Evolutionary conservation across 92 coral and sea anemone genomes (phyloP).

Genomic region (Zoanthus solanderi): DNA sequence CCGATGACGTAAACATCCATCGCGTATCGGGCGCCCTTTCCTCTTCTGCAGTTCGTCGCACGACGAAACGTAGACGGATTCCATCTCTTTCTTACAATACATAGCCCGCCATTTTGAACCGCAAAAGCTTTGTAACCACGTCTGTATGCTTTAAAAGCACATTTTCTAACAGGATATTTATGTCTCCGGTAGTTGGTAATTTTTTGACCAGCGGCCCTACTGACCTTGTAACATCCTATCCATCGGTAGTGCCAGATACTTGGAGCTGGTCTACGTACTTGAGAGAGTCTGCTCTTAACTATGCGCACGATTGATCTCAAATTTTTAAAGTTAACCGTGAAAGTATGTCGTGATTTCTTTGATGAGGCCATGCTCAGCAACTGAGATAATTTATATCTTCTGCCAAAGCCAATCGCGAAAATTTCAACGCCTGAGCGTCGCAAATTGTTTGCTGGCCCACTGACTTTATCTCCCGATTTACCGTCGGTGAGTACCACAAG

Average conservation of each 20-base stretch:
- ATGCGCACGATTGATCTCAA: conserved; percentile 63
- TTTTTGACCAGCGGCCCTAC: conserved; percentile 55
- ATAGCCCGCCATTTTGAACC: conserved; percentile 37
- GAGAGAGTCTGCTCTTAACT: conserved; percentile 69
- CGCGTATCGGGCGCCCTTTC: conserved; percentile 32
- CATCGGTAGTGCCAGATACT: conserved; percentile 59
- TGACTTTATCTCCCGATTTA: conserved; percentile 39
- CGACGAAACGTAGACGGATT: conserved; percentile 22
- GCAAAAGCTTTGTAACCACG: conserved; percentile 35
- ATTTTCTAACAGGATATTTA: conserved; percentile 63
- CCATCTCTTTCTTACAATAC: conserved; percentile 12
- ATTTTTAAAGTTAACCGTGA: conserved; percentile 44
- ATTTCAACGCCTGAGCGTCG: conserved; percentile 55
- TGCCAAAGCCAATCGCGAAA: conserved; percentile 47
- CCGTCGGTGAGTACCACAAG: conserved; percentile 59
- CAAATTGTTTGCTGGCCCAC: conserved; percentile 53
- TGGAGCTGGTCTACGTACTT: neutral
- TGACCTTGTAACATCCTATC: conserved; percentile 83
- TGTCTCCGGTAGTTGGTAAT: conserved; percentile 59
- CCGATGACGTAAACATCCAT: conserved; percentile 33
- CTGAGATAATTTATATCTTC: conserved; percentile 32
- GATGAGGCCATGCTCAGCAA: conserved; percentile 45
- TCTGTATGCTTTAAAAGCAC: conserved; percentile 67
- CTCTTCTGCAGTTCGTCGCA: conserved; percentile 17
- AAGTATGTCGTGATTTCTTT: conserved; percentile 48